Conservation (phyloP, 2,888 invertebrate species). For the Gymnocheta viridis region DNA sequence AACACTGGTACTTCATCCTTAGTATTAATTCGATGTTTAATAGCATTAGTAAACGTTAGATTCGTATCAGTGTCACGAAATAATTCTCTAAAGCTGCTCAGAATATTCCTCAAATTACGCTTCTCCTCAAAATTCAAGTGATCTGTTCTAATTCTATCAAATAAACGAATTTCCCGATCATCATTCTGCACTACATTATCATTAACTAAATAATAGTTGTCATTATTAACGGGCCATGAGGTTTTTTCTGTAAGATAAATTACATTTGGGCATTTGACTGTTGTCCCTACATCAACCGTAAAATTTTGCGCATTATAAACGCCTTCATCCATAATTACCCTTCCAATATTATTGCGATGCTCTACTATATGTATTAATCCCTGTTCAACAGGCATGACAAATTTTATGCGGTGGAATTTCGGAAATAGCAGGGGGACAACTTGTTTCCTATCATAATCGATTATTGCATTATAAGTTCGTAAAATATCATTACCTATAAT, state of each 20-base stretch:
- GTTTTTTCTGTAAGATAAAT: not conserved
- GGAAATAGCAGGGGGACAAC: not conserved
- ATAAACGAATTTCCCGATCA: not conserved
- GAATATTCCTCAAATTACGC: not conserved
- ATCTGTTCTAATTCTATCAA: not conserved
- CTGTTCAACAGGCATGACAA: not conserved
- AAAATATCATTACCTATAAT: conserved; percentile 38
- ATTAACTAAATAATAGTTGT: conserved; percentile 22
- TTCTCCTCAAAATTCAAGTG: conserved; percentile 31
- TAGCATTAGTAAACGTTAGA: conserved; percentile 54
- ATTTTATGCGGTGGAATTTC: not conserved
- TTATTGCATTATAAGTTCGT: conserved; percentile 9
- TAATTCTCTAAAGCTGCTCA: not conserved
- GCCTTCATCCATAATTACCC: not conserved
- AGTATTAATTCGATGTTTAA: conserved; percentile 55
- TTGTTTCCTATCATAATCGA: conserved; percentile 26
- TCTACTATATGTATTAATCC: not conserved
- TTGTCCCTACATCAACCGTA: not conserved
- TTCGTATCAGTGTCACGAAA: conserved; percentile 42
- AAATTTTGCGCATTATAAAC: conserved; percentile 29
- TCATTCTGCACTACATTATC: not conserved
- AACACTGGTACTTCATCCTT: conserved; percentile 45
- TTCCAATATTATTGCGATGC: not conserved
- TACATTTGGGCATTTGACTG: conserved; percentile 16
- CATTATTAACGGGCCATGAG: conserved; percentile 24